Evolutionary conservation across 2,113 vertebrate species (phyloP).

Genomic region (Gracilinanus agilis): DNA sequence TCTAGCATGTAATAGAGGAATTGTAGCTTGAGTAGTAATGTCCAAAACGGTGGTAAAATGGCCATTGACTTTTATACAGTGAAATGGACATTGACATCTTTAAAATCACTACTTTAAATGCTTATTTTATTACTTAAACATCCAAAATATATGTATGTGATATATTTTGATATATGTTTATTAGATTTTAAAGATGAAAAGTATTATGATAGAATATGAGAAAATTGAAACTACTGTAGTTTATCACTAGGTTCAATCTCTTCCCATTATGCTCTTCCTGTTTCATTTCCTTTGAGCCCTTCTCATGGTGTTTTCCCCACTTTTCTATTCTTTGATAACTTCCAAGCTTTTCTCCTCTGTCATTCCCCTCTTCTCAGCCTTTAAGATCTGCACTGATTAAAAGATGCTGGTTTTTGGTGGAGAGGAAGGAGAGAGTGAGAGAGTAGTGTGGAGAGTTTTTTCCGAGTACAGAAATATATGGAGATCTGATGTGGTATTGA

Average conservation of each 20-base stretch:
- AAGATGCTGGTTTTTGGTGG: background rate
- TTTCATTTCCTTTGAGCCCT: constrained; percentile 30
- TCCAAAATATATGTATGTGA: too few relatives aligned
- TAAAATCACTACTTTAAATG: background rate
- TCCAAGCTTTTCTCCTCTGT: constrained; percentile 13
- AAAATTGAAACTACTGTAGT: constrained; percentile 22
- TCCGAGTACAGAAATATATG: background rate
- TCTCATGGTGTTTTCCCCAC: background rate
- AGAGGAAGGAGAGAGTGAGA: background rate
- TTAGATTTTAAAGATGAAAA: constrained; percentile 34
- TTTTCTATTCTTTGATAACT: constrained; percentile 24
- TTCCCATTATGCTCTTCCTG: background rate
- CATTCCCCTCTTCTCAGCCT: background rate
- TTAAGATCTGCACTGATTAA: too few relatives aligned
- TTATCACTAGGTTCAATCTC: background rate
- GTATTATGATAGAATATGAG: constrained; percentile 24
- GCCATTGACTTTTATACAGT: background rate
- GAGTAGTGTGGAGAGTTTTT: background rate
- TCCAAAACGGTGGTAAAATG: background rate
- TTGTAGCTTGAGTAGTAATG: background rate
- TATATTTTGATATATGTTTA: background rate
- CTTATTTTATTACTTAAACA: constrained; percentile 25
- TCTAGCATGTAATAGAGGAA: background rate
- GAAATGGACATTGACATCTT: background rate
- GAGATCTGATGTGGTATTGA: background rate